Evolutionary conservation across 2,888 invertebrate species (phyloP).

Genomic region (Lasioglossum marginatum): DNA sequence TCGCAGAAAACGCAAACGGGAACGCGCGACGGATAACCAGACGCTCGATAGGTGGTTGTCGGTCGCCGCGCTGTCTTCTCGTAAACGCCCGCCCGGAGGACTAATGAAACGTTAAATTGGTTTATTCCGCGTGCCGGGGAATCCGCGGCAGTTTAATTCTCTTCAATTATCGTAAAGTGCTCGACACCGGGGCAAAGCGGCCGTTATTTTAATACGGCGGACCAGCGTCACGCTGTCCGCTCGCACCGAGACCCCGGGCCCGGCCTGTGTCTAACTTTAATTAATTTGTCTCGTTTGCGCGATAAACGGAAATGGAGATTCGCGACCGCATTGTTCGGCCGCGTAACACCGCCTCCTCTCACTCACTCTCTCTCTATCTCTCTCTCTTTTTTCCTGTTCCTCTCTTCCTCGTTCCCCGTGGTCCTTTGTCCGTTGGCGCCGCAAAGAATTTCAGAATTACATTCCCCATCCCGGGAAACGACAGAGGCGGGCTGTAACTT

Average conservation of each 20-base stretch:
- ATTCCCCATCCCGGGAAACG: neutral
- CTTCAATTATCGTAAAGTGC: conserved; percentile 63
- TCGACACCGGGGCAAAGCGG: conserved; percentile 39
- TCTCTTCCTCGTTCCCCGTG: neutral
- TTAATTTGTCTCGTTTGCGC: conserved; percentile 65
- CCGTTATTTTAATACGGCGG: conserved; percentile 60
- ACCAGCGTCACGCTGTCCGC: conserved; percentile 17
- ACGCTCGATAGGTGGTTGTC: conserved; percentile 5
- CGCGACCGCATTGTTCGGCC: conserved; percentile 50
- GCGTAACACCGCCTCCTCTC: conserved; percentile 26
- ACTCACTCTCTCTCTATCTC: neutral
- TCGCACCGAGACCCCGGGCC: neutral
- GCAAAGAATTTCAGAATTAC: conserved; percentile 51
- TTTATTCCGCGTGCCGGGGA: conserved; percentile 51
- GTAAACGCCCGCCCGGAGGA: conserved; percentile 49
- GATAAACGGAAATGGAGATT: conserved; percentile 60
- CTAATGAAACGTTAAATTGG: conserved; percentile 68
- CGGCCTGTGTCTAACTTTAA: conserved; percentile 52
- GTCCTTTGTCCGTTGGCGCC: conserved; percentile 28
- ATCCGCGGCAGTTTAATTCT: conserved; percentile 61
- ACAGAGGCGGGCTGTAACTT: neutral
- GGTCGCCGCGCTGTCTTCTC: conserved; percentile 23
- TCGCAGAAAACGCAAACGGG: neutral
- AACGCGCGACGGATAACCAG: neutral
- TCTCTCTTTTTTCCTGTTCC: neutral